Evolutionary conservation across 2,888 invertebrate genomes (phyloP).

Genomic region (Ophion obscuratus): DNA sequence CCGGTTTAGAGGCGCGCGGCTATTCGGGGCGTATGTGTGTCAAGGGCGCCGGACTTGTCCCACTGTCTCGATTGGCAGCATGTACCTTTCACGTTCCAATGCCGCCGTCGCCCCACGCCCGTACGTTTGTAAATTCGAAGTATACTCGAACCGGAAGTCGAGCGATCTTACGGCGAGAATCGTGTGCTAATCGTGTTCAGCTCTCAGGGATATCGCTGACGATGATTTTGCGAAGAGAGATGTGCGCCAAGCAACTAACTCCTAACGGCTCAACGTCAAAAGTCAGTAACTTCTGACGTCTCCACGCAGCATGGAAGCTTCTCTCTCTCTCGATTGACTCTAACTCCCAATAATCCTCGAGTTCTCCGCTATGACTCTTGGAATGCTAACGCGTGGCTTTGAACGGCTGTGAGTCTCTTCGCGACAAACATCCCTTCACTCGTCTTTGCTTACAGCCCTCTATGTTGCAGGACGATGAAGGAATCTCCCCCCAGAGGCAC

Average conservation of each 20-base stretch:
- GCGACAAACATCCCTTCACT: background rate
- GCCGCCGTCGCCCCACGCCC: conserved; percentile 17
- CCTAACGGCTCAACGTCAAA: conserved; percentile 9
- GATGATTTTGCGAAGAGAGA: conserved; percentile 47
- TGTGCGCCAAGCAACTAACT: conserved; percentile 11
- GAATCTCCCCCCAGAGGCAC: conserved; percentile 71
- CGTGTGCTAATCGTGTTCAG: conserved; percentile 18
- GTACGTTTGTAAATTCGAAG: background rate
- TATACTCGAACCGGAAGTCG: conserved; percentile 10
- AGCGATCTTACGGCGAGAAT: conserved; percentile 41
- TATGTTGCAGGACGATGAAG: conserved; percentile 74
- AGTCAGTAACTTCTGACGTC: too few species aligned
- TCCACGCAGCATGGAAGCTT: background rate
- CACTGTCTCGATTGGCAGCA: conserved; percentile 34
- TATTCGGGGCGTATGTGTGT: conserved; percentile 16
- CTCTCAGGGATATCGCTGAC: conserved; percentile 36
- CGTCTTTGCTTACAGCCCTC: background rate
- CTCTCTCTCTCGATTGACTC: background rate
- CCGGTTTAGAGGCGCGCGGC: conserved; percentile 9
- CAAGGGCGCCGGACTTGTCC: conserved; percentile 48
- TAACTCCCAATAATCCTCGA: too few species aligned
- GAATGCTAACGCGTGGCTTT: conserved; percentile 59
- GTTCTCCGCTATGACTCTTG: conserved; percentile 59
- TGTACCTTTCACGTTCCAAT: conserved; percentile 31
- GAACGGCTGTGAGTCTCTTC: conserved; percentile 61